Base-by-base conservation (phyloP, 2,888 invertebrate genomes). In the Acronicta alni region DNA sequence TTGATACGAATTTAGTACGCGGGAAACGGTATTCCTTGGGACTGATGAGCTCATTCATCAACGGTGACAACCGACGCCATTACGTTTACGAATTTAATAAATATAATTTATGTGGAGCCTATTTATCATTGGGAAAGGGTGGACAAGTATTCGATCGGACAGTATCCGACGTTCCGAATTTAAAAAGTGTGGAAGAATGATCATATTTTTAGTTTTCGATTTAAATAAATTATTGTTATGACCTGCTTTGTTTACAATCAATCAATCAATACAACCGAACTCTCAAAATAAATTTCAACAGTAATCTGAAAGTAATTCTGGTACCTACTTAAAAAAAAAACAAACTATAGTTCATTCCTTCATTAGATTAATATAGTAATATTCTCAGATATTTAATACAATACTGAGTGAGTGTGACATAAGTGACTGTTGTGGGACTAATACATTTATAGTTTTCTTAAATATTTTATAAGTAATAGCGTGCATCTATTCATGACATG, bases 41-140 rank as follows among this genome's bases (percentile, higher is more conserved):
- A 66, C 81, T 81, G 88, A 88, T 87, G 88, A 88, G 85, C 75
- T 77, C 90, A 91, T 92, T 89, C 84, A 90, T 92, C 92, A 91
- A 83, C 72, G 53, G 64, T 87, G 89, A 87, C 91, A 75, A 79
- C 81, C 77, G 48, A 64, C 78, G 59, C 78, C 45, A 81, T 85
- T 84, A 81, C 78, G 72, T 78, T 81, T 78, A 69, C 71, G 80
- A 84, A 83, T 85, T 85, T 83, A 84, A 86, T 86, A 85, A 86
- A 87, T 84, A 82, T 83, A 81, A 82, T 82, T 81, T 75, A 75
- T 77, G 67, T 67, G 57, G 15, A 43, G 46, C 58, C 62, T 74
- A 75, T 75, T 74, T 77, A 75, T 75, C 75, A 74, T 57, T 15
- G 43, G 15, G 56, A 49, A 77, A 77, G 67, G 77, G 67, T 62